Evolutionary conservation across 2,888 invertebrate species (phyloP).

Genomic region (Deroplatys truncata): DNA sequence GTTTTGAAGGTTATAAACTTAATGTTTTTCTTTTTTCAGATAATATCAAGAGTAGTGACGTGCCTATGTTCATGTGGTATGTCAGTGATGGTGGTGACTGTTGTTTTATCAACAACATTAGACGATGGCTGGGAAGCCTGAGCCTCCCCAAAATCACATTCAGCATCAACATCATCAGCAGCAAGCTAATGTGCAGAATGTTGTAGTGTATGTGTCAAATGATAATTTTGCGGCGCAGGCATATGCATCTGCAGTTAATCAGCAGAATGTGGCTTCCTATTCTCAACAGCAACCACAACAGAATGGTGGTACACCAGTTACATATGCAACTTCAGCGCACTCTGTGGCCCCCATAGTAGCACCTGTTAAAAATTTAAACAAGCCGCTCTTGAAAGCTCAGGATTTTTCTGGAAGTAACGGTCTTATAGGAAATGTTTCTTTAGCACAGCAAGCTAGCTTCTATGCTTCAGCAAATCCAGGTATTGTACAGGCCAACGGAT

Average conservation of each 20-base stretch:
- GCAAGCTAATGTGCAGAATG: constrained; percentile 47
- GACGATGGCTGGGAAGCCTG: constrained; percentile 76
- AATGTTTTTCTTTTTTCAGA: constrained; percentile 38
- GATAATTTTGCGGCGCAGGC: constrained; percentile 48
- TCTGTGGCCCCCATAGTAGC: constrained; percentile 26
- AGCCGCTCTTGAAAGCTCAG: constrained; percentile 20
- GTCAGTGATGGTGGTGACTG: constrained; percentile 66
- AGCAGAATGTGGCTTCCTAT: constrained; percentile 43
- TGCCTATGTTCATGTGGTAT: constrained; percentile 46
- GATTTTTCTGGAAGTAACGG: constrained; percentile 24
- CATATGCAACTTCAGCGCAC: constrained; percentile 21
- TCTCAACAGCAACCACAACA: constrained; percentile 26
- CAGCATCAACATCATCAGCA: constrained; percentile 37
- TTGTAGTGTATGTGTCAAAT: constrained; percentile 55
- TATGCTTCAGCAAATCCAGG: constrained; percentile 21
- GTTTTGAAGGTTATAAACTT: neutral
- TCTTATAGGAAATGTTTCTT: constrained; percentile 21
- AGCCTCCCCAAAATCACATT: constrained; percentile 49
- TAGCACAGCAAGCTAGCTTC: constrained; percentile 25
- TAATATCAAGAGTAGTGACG: constrained; percentile 42
- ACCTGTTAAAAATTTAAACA: constrained; percentile 21
- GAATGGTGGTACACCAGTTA: constrained; percentile 18
- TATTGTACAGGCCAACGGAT: constrained; percentile 24
- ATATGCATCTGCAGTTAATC: constrained; percentile 49
- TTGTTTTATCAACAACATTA: constrained; percentile 42